Evolutionary conservation across 2,113 vertebrate genomes (phyloP).

Genomic region (Heterocephalus glaber): DNA sequence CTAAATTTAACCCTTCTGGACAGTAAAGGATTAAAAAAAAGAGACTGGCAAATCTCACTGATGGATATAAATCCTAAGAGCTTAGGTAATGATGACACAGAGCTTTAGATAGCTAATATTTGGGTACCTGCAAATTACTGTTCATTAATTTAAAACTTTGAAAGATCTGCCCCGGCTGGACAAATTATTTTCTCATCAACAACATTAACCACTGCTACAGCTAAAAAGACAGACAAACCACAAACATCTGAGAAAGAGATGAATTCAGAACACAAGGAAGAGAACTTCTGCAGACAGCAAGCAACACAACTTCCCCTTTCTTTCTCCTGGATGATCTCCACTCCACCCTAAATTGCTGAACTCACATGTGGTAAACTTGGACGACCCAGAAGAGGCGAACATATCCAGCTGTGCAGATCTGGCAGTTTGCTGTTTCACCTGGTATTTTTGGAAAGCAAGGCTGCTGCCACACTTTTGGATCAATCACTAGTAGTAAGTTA

Average conservation of each 20-base stretch:
- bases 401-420: constrained; percentile 46
- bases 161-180: constrained; percentile 63
- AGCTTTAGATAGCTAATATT: constrained; percentile 59
- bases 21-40: constrained; percentile 12
- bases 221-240: constrained; percentile 79
- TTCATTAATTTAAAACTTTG: constrained; percentile 54
- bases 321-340: constrained; percentile 65
- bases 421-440: constrained; percentile 54
- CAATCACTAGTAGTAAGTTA: background rate
- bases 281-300: background rate
- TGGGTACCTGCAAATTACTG: constrained; percentile 62
- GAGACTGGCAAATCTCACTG: background rate
- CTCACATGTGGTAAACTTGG: constrained; percentile 65
- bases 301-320: constrained; percentile 62
- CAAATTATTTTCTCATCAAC: constrained; percentile 66
- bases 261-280: constrained; percentile 38
- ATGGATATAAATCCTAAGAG: constrained; percentile 18
- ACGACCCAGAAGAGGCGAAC: constrained; percentile 37
- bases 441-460: constrained; percentile 72
- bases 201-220: constrained; percentile 26
- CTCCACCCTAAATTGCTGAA: background rate
- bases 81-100: background rate
- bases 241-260: constrained; percentile 63
- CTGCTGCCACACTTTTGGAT: constrained; percentile 30
- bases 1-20: constrained; percentile 47